Percentiles rank a stretch among this genome's conserved stretches.
These are phyloP conservation scores for Altica lythri DNA, from an alignment of 2,888 invertebrate genomes.

Conservation along the genomic window DNA sequence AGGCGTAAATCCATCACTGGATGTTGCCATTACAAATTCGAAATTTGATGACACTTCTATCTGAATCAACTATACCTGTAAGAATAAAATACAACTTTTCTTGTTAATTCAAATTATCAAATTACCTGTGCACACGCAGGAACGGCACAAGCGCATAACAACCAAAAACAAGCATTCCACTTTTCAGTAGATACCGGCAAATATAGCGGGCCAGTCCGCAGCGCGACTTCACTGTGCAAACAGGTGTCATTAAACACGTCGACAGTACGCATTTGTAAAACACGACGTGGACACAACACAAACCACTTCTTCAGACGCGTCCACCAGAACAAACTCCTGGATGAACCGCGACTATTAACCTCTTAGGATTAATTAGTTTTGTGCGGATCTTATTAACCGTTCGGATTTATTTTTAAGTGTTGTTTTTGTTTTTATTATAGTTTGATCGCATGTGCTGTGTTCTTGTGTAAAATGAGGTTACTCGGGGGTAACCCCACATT, in stretches of 20 bases:
- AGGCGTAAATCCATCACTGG: too few species aligned
- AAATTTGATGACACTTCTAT: too few species aligned
- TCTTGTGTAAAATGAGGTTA: conserved; percentile 47
- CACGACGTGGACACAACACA: conserved; percentile 1
- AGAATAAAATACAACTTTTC: conserved; percentile 7
- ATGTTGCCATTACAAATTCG: too few species aligned
- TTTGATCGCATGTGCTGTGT: conserved; percentile 38
- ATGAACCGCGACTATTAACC: not conserved
- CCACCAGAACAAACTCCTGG: not conserved
- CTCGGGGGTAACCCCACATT: conserved; percentile 44
- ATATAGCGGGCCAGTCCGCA: conserved; percentile 10
- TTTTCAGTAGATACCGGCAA: conserved; percentile 20
- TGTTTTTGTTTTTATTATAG: conserved; percentile 30
- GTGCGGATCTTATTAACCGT: conserved; percentile 24
- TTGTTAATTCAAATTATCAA: conserved; percentile 1
- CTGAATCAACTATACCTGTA: too few species aligned
- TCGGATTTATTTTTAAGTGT: not conserved
- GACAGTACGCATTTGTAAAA: not conserved
- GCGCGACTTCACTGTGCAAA: conserved; percentile 6
- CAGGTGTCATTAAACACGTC: not conserved
- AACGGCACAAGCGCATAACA: conserved; percentile 10
- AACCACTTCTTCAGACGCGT: not conserved
- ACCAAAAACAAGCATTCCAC: conserved; percentile 17
- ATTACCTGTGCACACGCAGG: conserved; percentile 19
- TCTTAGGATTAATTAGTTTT: conserved; percentile 22